These are phyloP conservation scores for Sinocyclocheilus rhinocerous DNA, from an alignment of 2,113 vertebrate genomes.

Conservation along the genomic window DNA sequence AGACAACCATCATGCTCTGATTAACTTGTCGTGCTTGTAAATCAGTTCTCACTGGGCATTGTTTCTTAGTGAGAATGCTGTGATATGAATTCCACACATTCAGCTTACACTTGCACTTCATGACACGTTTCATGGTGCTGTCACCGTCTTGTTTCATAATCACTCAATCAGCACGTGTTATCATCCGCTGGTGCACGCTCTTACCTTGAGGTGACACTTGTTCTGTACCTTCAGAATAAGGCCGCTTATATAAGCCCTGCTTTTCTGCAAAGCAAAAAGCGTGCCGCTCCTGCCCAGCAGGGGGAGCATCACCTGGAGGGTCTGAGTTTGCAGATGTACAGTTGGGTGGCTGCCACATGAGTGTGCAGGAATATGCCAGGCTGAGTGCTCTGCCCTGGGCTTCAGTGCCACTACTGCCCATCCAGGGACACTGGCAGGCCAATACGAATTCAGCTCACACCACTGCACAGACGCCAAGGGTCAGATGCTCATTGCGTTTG, in stretches of 20 bases:
- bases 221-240: constrained; percentile 35
- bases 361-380: background rate
- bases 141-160: constrained; percentile 18
- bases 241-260: constrained; percentile 32
- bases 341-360: constrained; percentile 4
- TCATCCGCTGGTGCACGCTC: background rate
- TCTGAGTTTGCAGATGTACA: constrained; percentile 15
- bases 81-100: background rate
- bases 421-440: constrained; percentile 26
- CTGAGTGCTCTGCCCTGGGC: constrained; percentile 3
- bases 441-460: constrained; percentile 5
- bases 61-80: background rate
- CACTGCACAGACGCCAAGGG: background rate
- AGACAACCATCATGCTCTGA: background rate
- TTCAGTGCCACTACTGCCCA: background rate
- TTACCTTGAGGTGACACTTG: constrained; percentile 36
- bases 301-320: constrained; percentile 6
- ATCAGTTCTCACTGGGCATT: background rate
- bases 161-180: constrained; percentile 21
- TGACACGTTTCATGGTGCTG: background rate
- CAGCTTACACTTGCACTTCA: background rate
- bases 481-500: background rate
- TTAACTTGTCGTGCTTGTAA: background rate
- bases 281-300: background rate
- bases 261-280: background rate